Evolutionary conservation across 2,888 invertebrate species (phyloP).

Genomic region (Drosophila lutescens): DNA sequence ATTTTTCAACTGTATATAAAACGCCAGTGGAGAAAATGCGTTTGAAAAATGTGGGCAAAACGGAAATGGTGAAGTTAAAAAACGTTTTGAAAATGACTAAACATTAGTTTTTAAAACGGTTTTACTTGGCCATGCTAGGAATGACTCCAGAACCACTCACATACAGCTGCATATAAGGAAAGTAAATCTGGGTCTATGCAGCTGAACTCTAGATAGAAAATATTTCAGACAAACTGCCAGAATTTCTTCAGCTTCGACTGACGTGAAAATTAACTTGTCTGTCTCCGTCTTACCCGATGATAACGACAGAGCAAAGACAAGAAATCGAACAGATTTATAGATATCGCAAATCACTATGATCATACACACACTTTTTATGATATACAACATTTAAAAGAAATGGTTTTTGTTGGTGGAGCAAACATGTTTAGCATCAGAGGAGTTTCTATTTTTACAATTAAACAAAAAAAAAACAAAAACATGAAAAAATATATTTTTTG

Average conservation of each 20-base stretch:
- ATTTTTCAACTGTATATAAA: not conserved
- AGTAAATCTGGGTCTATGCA: not conserved
- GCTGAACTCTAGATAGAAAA: constrained; percentile 7
- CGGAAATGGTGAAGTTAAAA: not conserved
- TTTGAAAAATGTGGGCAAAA: constrained; percentile 1
- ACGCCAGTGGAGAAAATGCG: not conserved
- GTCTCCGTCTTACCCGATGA: constrained; percentile 1
- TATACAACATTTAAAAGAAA: not conserved
- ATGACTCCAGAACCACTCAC: not conserved
- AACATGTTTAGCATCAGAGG: constrained; percentile 6
- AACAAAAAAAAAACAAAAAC: constrained; percentile 19
- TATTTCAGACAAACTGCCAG: constrained; percentile 40
- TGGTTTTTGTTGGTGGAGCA: constrained; percentile 28
- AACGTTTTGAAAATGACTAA: not conserved
- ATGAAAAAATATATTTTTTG: not conserved
- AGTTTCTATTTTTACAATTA: constrained; percentile 41
- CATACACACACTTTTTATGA: constrained; percentile 7
- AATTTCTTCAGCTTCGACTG: constrained; percentile 26
- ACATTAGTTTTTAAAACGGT: not conserved
- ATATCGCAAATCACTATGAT: constrained; percentile 13
- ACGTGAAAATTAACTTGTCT: not conserved
- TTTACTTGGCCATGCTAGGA: not conserved
- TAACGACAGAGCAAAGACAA: constrained; percentile 4
- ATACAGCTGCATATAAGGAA: constrained; percentile 6
- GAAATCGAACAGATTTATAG: constrained; percentile 27